Evolutionary conservation across 2,113 vertebrate species (phyloP), one percentile per base, ranked within the genome.

Genomic region (Poeciliopsis retropinna): DNA sequence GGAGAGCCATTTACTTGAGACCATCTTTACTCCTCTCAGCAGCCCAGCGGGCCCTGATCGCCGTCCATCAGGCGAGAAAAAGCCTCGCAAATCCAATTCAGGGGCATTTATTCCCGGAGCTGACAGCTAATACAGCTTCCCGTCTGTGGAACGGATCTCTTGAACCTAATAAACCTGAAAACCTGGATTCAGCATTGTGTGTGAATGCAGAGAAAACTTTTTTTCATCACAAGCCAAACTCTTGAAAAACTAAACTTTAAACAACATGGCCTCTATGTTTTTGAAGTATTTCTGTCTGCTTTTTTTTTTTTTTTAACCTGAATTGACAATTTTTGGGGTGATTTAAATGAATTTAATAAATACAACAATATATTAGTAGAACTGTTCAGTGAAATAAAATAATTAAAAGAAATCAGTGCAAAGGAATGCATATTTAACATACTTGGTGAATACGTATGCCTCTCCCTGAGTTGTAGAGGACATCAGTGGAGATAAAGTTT

Each of bases 41-140:
- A 47, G 72, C 78, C 82, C 72, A 31, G 71, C 28, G 85, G 60
- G 64, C 80, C 78, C 80, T 25, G 70, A 88, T 89, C 85, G 69
- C 72, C 63, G 73, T 83, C 84, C 72, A 74, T 87, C 85, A 87
- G 72, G 79, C 34, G 72, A 67, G 81, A 30, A 75, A 88, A 87
- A 85, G 73, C 77, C 62, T 75, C 68, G 79, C 84, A 81, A 89
- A 88, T 90, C 75, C 78, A 85, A 81, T 88, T 64, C 64, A 60
- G 44, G 51, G 22, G 72, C 75, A 80, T 85, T 78, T 78, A 77
- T 81, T 75, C 73, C 72, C 57, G 17, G 64, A 44, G 57, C 60
- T 80, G 70, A 83, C 81, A 86, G 67, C 63, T 74, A 70, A 73
- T 73, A 77, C 51, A n/a, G 69, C 81, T 34, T 44, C 62, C 72